Base-by-base conservation (phyloP, 2,888 invertebrate genomes). In the Coronaproctus castanopsis region DNA sequence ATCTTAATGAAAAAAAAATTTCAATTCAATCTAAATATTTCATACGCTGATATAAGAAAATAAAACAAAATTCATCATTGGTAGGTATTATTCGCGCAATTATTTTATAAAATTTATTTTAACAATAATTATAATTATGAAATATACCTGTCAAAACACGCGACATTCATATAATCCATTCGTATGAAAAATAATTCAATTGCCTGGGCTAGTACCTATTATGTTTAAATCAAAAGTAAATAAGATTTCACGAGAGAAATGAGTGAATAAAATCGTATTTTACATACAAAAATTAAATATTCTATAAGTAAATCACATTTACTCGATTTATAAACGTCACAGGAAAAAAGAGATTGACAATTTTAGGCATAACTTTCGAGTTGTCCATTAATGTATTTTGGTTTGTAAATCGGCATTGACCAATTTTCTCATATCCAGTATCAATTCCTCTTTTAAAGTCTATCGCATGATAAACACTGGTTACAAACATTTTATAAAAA, bases 171-270 rank as follows among this genome's bases (percentile, higher is more conserved):
- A 1, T 87, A 83, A 70, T 97, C 95, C 69, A 97, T 86, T 64
- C 97, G 79, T 75, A 93, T 85, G 69, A 92, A 99, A 57, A 99
- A 74, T 69, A 98, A 87, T 74, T 98, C 97, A 0, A 96, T 93
- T 1, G 97, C 96, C 73, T 97, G 96, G 1, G 97, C 97, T 65
- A 98, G 75, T 62, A 90, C 89, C 75, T 75, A 61, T 8, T 8
- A 36, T 36, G 14, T 36, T 36, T 3, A 63, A 63, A 48, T 55
- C 60, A 54, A 60, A n/a, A 55, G 50, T 57, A 50, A 18, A 55
- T 52, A 8, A 51, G 5, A 55, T 24, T 23, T 54, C 21, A 51
- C 19, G 50, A 52, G 1, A 55, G 18, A 55, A 58, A 22, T n/a
- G 57, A 52, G 18, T 49, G 18, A 19, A 57, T n/a, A 24, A 56